Conservation (phyloP, 2,113 vertebrate genomes). For the Forbesichthys agassizii region DNA sequence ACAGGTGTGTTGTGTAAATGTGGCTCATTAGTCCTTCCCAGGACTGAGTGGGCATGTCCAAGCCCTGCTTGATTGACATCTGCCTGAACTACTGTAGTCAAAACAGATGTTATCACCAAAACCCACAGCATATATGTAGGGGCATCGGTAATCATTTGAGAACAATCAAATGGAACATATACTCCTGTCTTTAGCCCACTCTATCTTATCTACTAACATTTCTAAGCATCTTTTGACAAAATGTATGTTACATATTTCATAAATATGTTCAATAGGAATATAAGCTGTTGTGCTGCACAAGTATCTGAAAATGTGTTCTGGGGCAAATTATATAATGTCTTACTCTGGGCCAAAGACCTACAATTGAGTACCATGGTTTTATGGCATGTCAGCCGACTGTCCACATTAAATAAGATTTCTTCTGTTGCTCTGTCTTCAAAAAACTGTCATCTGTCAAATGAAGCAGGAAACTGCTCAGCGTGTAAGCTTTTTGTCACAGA, state of each 20-base stretch:
- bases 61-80: too few relatives aligned
- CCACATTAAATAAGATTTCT: constrained; percentile 1
- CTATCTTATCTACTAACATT: background rate
- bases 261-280: background rate
- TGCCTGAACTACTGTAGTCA: too few relatives aligned
- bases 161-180: too few relatives aligned
- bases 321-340: too few relatives aligned
- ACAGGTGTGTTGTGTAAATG: too few relatives aligned
- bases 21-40: too few relatives aligned
- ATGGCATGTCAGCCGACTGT: constrained; percentile 21
- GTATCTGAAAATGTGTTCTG: too few relatives aligned
- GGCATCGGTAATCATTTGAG: too few relatives aligned
- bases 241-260: background rate
- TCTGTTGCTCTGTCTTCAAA: constrained; percentile 1
- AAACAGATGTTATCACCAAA: too few relatives aligned
- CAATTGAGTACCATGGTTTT: constrained; percentile 24
- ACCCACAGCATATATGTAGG: too few relatives aligned
- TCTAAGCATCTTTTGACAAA: background rate
- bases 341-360: constrained; percentile 19
- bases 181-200: constrained; percentile 4
- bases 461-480: background rate
- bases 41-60: too few relatives aligned
- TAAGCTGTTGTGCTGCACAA: too few relatives aligned
- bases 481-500: constrained; percentile 9
- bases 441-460: constrained; percentile 6